Percentiles rank a stretch among this genome's conserved stretches.
phyloP scores from a whole-genome alignment of 2,797 vertebrate species.

The Poecile montanus region DNA sequence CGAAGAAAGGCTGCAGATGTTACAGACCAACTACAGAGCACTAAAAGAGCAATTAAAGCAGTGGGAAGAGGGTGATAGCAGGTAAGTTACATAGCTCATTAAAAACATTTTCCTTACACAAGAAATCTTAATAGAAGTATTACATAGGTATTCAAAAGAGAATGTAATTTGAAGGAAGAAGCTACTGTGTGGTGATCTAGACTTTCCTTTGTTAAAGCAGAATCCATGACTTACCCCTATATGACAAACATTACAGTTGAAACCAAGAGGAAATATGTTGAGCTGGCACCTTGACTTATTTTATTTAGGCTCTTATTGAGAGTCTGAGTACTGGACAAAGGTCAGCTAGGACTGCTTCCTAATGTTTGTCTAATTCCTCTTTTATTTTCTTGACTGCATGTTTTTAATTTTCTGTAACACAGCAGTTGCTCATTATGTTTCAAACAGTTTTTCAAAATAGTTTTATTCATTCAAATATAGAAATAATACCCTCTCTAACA shows the following conservation, averaged over 20 bases:
- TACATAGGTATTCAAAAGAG: conserved; percentile 50
- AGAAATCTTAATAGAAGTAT: conserved; percentile 52
- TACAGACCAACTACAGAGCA: conserved; percentile 88
- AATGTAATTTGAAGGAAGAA: conserved; percentile 52
- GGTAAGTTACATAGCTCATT: conserved; percentile 82
- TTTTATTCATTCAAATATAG: background rate
- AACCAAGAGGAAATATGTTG: background rate
- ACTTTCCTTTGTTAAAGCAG: conserved; percentile 14
- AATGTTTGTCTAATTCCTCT: conserved; percentile 17
- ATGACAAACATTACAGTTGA: conserved; percentile 2
- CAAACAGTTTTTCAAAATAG: background rate
- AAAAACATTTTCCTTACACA: conserved; percentile 64
- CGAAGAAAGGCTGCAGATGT: conserved; percentile 84
- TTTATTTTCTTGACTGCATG: conserved; percentile 6
- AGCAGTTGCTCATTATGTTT: conserved; percentile 22
- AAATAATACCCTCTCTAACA: background rate
- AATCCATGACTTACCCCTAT: background rate
- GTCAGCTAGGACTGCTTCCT: background rate
- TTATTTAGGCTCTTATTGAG: background rate
- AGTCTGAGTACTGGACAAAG: background rate
- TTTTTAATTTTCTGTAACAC: background rate
- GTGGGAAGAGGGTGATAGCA: conserved; percentile 79
- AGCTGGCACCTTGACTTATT: background rate
- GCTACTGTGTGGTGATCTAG: background rate
- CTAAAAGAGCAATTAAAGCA: conserved; percentile 88